These are phyloP conservation scores for Regulus satrapa DNA, from an alignment of 2,113 vertebrate genomes.

Conservation along the genomic window DNA sequence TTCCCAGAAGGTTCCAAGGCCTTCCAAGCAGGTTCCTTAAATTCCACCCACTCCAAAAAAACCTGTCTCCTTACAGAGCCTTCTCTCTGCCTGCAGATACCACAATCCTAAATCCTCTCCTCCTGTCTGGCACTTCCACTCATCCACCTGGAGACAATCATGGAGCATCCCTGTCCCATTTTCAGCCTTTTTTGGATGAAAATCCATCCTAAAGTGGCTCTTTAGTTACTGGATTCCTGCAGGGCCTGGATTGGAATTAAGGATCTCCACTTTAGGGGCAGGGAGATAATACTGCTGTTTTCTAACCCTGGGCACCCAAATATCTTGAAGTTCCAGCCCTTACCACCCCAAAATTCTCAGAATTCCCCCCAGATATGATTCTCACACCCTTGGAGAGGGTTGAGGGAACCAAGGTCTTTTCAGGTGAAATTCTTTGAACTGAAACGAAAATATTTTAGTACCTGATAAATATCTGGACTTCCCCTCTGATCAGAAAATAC, in stretches of 20 bases:
- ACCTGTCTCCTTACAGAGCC: neutral
- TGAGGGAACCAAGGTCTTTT: neutral
- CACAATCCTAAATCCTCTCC: neutral
- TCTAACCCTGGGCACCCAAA: neutral
- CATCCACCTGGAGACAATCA: neutral
- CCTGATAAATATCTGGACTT: constrained; percentile 9
- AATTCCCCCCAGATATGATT: neutral
- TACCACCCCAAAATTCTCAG: neutral
- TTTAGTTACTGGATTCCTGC: neutral
- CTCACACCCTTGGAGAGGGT: neutral
- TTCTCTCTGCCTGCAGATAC: neutral
- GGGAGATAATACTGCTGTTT: neutral
- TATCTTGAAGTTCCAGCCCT: neutral
- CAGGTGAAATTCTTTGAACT: neutral
- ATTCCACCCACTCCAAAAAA: neutral
- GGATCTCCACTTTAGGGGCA: neutral
- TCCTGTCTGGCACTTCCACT: neutral
- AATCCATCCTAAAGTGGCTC: neutral
- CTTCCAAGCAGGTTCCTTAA: neutral
- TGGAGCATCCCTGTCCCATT: neutral
- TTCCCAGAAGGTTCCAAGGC: neutral
- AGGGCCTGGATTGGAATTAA: neutral
- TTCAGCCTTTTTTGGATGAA: too few species aligned
- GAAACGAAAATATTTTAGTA: neutral
- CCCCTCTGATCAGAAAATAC: neutral